phyloP scores from a whole-genome alignment of 2,113 vertebrate species.

The Pagrus major region DNA sequence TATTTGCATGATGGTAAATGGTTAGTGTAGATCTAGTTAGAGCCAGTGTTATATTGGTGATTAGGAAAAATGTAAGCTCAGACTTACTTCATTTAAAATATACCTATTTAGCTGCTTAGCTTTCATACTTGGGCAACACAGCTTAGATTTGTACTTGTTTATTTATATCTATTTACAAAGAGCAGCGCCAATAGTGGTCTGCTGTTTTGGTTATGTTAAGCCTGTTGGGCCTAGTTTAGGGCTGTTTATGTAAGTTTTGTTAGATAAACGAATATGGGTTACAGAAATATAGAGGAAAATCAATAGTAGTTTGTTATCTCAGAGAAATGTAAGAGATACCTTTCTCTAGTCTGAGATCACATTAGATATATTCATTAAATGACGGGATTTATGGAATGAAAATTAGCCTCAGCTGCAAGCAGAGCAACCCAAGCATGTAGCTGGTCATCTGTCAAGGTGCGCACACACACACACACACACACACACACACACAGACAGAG shows the following conservation, averaged over 20 bases:
- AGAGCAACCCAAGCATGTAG: constrained; percentile 14
- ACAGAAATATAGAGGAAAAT: constrained; percentile 1
- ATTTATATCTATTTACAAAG: too few species aligned
- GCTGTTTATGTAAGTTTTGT: not conserved
- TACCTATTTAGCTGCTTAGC: too few species aligned
- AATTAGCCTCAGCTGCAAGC: constrained; percentile 36
- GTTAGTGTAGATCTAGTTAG: not conserved
- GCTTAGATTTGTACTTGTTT: too few species aligned
- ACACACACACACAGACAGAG: too few species aligned
- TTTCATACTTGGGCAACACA: too few species aligned
- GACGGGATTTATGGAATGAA: constrained; percentile 48
- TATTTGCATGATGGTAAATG: not conserved
- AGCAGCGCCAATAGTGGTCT: too few species aligned
- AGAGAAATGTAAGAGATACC: constrained; percentile 7
- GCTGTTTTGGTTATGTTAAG: too few species aligned
- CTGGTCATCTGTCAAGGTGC: constrained; percentile 4
- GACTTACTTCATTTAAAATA: too few species aligned
- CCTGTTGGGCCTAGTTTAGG: not conserved
- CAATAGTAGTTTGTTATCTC: constrained; percentile 27
- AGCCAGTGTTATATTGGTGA: too few species aligned
- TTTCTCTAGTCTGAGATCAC: constrained; percentile 29
- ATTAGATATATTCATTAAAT: constrained; percentile 36
- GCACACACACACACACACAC: not conserved
- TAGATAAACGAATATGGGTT: constrained; percentile 6
- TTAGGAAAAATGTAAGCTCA: too few species aligned